phyloP scores from a whole-genome alignment of 2,888 invertebrate genomes.

The Bimastos eiseni region DNA sequence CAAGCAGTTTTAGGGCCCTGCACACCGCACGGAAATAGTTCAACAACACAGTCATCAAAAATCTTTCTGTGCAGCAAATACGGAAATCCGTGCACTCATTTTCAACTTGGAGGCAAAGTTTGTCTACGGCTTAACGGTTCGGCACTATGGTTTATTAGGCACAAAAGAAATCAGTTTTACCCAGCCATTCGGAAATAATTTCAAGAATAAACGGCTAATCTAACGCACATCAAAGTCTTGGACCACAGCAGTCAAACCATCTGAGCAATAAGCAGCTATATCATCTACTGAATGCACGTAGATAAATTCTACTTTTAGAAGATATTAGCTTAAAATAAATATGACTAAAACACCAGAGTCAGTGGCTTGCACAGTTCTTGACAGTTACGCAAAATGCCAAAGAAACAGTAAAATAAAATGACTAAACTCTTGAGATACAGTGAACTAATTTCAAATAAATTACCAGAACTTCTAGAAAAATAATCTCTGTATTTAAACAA shows the following conservation, averaged over 20 bases:
- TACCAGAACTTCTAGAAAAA: neutral
- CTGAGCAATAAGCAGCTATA: neutral
- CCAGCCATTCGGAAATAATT: neutral
- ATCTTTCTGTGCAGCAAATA: too few species aligned
- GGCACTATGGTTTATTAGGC: neutral
- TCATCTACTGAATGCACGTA: neutral
- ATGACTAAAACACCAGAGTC: neutral
- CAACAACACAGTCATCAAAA: too few species aligned
- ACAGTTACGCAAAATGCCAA: neutral
- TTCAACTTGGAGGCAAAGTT: neutral
- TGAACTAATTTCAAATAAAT: neutral
- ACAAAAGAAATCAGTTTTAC: neutral
- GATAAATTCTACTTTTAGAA: neutral
- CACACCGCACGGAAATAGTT: too few species aligned
- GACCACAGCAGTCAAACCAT: neutral
- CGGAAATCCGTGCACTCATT: too few species aligned
- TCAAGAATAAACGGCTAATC: neutral
- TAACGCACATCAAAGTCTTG: neutral
- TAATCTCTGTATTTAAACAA: neutral
- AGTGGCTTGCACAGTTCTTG: neutral
- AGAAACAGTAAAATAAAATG: neutral
- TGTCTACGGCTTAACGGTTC: neutral
- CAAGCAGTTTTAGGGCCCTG: too few species aligned
- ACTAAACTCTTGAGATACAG: neutral
- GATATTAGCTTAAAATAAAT: neutral